These are phyloP conservation scores for Drymonia ruficornis DNA, from an alignment of 2,888 invertebrate species.

Conservation along the genomic window DNA sequence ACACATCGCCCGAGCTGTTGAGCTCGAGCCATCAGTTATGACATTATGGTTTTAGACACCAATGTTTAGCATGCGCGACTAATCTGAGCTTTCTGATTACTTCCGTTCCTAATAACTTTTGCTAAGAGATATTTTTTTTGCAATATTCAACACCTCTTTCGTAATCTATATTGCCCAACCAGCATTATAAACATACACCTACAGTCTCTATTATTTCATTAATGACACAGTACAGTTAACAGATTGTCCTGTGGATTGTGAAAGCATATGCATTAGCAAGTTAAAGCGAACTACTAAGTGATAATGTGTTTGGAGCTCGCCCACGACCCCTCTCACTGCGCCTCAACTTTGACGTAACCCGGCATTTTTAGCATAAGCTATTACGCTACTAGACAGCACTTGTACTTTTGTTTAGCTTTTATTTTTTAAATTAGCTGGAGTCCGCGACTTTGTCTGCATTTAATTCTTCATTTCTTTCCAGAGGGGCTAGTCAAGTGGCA, in stretches of 20 bases:
- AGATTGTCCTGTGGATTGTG: constrained; percentile 27
- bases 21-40: no score
- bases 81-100: no score
- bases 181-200: constrained; percentile 4
- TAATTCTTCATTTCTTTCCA: no score
- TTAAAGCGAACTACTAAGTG: constrained; percentile 38
- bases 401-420: neutral
- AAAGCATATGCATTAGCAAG: constrained; percentile 33
- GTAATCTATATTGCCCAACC: neutral
- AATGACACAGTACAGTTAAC: constrained; percentile 33
- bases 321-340: constrained; percentile 43
- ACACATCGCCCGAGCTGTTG: no score
- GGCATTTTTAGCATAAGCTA: neutral
- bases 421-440: neutral
- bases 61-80: no score
- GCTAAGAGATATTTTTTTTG: no score
- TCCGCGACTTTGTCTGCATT: no score
- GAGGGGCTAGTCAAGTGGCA: no score
- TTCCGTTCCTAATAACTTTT: no score
- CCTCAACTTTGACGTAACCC: constrained; percentile 7
- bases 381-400: neutral
- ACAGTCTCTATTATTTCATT: constrained; percentile 25
- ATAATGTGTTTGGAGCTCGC: constrained; percentile 45
- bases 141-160: neutral
- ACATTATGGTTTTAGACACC: no score